Conservation (phyloP, 64 coral and sea anemone species). For the Stichodactyla mertensii region DNA sequence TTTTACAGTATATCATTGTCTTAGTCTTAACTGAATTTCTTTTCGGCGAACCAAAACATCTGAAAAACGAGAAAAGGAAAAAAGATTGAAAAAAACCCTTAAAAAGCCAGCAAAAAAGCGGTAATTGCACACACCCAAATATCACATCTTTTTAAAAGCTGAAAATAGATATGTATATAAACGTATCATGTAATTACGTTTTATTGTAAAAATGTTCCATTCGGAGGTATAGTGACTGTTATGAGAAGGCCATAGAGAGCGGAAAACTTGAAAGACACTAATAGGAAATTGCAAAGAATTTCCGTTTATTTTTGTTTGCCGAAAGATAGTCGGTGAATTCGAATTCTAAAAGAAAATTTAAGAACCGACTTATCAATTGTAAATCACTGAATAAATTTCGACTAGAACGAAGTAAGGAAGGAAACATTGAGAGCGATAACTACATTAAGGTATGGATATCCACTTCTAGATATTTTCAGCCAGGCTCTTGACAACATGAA, state of each 20-base stretch:
- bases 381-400: not conserved
- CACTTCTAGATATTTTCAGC: not conserved
- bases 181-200: not conserved
- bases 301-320: not conserved
- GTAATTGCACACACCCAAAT: not conserved
- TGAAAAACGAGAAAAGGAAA: too few relatives aligned
- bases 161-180: not conserved
- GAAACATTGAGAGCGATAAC: not conserved
- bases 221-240: not conserved
- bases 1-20: too few relatives aligned
- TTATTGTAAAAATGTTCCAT: not conserved
- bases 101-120: not conserved
- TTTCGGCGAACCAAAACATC: too few relatives aligned
- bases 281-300: not conserved
- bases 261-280: not conserved
- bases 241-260: not conserved
- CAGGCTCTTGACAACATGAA: not conserved
- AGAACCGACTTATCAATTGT: not conserved
- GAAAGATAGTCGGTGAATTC: not conserved
- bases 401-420: not conserved
- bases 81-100: too few relatives aligned
- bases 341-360: not conserved
- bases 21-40: too few relatives aligned
- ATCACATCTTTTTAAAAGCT: not conserved
- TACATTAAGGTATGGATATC: not conserved